A percentile compares a stretch with the other conserved stretches of the same genome.
phyloP scores from a whole-genome alignment of 2,797 vertebrate species.

The Phalanger gymnotis region DNA sequence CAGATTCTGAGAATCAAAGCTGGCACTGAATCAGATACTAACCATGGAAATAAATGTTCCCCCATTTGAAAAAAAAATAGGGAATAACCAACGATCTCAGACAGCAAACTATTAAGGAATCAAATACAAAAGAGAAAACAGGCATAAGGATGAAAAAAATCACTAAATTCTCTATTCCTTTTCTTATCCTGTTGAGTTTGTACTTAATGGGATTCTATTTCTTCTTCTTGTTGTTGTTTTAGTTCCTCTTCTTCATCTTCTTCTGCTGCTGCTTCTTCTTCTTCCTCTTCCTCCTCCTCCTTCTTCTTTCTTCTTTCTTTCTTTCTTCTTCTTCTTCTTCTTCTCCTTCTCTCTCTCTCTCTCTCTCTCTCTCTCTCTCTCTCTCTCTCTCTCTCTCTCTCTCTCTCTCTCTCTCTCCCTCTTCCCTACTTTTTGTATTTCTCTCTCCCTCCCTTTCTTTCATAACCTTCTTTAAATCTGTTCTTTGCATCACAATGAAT shows the following conservation, averaged over 20 bases:
- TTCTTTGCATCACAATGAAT: not conserved
- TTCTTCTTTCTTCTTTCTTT: too few relatives aligned
- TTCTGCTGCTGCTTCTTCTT: too few relatives aligned
- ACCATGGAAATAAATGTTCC: not conserved
- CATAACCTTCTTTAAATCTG: not conserved
- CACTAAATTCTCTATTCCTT: not conserved
- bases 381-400: not conserved
- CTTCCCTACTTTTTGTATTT: not conserved
- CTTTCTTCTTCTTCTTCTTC: not conserved
- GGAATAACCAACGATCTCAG: not conserved
- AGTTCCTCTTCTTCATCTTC: too few relatives aligned
- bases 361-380: not conserved
- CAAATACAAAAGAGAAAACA: constrained; percentile 6
- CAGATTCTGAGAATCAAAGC: not conserved
- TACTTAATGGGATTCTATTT: not conserved
- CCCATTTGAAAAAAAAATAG: not conserved
- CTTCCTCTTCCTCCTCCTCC: too few relatives aligned
- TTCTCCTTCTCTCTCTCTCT: too few relatives aligned
- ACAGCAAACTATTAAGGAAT: not conserved
- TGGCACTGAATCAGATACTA: not conserved
- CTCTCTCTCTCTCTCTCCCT: too few relatives aligned
- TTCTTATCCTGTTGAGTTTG: not conserved
- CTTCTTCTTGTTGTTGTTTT: not conserved
- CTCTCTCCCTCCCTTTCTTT: not conserved
- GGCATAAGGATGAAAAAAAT: not conserved